Evolutionary conservation across 1,140 invertebrate genomes (phyloP).

Genomic region (Sinonovacula constricta): DNA sequence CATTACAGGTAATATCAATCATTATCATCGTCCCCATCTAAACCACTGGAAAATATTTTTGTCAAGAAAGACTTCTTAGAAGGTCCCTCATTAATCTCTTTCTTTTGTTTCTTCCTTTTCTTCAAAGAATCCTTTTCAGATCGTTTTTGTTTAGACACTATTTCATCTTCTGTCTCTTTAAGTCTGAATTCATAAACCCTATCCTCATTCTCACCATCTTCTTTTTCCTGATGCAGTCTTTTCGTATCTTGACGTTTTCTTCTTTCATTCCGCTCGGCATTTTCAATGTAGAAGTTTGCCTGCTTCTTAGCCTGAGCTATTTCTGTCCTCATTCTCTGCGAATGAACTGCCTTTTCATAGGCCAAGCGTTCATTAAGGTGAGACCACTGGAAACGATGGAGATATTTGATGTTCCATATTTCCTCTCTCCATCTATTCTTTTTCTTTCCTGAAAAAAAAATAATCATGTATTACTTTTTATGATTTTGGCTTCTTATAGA

Average conservation of each 20-base stretch:
- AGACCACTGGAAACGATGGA: conserved; percentile 95
- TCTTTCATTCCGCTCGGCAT: conserved; percentile 88
- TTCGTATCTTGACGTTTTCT: conserved; percentile 80
- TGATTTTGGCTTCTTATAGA: too few species aligned
- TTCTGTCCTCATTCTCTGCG: conserved; percentile 91
- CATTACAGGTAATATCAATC: not conserved
- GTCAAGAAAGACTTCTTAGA: conserved; percentile 62
- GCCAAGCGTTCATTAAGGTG: conserved; percentile 94
- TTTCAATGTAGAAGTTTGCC: conserved; percentile 90
- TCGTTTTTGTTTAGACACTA: conserved; percentile 53
- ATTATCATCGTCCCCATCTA: conserved; percentile 16
- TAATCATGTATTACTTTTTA: too few species aligned
- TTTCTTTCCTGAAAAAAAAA: conserved; percentile 83
- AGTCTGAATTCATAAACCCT: conserved; percentile 57
- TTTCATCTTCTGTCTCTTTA: conserved; percentile 72
- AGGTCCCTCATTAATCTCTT: conserved; percentile 25
- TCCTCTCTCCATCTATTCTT: conserved; percentile 91
- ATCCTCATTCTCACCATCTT: conserved; percentile 10
- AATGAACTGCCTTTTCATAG: conserved; percentile 93
- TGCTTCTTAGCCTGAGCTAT: conserved; percentile 93
- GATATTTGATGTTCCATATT: conserved; percentile 97
- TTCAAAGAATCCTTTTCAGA: conserved; percentile 9
- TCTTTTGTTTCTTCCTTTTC: conserved; percentile 33
- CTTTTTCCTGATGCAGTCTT: conserved; percentile 32
- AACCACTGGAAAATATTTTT: conserved; percentile 62